Conservation (phyloP, 2,797 vertebrate species). For the Lindbergichthys nudifrons region DNA sequence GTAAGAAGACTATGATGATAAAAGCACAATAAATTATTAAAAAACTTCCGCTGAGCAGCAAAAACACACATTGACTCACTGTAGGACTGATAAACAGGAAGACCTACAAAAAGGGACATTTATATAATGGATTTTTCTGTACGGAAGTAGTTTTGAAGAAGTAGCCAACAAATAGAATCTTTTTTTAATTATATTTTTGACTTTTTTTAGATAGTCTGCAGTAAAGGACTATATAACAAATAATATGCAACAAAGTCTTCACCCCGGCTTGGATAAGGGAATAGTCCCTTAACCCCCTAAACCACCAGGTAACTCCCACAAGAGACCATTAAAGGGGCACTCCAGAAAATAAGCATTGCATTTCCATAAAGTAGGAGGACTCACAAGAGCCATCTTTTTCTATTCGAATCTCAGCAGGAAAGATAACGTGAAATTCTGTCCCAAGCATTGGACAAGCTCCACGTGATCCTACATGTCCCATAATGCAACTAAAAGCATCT, state of each 20-base stretch:
- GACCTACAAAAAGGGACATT: background rate
- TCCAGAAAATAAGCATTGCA: background rate
- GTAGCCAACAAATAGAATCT: too few species aligned
- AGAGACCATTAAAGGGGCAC: constrained; percentile 8
- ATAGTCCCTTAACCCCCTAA: background rate
- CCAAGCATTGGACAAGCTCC: background rate
- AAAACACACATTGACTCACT: background rate
- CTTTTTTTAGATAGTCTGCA: constrained; percentile 1
- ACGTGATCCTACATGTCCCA: background rate
- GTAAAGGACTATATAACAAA: background rate
- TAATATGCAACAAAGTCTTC: background rate
- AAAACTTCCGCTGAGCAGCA: background rate
- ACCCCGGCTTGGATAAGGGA: background rate
- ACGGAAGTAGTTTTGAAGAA: background rate
- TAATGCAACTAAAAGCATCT: background rate
- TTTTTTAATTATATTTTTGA: background rate
- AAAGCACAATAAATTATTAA: background rate
- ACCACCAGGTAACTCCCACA: background rate
- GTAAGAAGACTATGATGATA: background rate
- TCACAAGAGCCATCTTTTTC: background rate
- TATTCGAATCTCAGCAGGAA: background rate
- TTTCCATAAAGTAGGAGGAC: background rate
- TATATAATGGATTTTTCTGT: background rate
- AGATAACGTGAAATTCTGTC: background rate
- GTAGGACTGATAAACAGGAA: background rate